Conservation (phyloP, 2,113 vertebrate genomes). For the Pterophyllum scalare region DNA sequence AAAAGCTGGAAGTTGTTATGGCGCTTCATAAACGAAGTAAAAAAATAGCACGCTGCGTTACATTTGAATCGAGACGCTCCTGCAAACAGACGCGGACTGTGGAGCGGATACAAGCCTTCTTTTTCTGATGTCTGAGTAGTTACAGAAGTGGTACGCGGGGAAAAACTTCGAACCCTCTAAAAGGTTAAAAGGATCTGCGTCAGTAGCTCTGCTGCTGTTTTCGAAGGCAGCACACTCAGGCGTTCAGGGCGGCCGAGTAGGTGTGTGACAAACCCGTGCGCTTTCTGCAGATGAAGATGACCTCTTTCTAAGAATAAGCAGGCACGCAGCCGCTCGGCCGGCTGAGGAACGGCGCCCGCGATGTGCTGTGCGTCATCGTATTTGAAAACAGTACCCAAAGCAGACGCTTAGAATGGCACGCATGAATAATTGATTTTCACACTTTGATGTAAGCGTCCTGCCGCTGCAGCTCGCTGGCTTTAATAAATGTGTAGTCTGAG, state of each 20-base stretch:
- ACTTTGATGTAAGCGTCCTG: slow-evolving; percentile 24
- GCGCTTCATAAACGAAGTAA: neutral
- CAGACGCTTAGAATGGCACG: slow-evolving; percentile 23
- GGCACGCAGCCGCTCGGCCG: neutral
- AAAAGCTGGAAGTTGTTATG: neutral
- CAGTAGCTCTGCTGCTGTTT: slow-evolving; percentile 1
- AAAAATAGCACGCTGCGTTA: neutral
- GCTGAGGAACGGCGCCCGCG: neutral
- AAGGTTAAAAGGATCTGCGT: neutral
- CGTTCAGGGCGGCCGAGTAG: neutral
- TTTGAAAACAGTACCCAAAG: slow-evolving; percentile 16
- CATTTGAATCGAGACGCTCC: neutral
- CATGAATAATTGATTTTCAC: slow-evolving; percentile 57
- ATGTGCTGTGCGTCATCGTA: slow-evolving; percentile 61
- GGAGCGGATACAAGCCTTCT: neutral
- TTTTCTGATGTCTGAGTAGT: neutral
- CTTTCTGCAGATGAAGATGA: slow-evolving; percentile 5
- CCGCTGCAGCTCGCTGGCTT: slow-evolving; percentile 3
- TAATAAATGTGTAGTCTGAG: slow-evolving; percentile 15
- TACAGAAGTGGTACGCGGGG: neutral
- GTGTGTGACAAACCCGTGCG: neutral
- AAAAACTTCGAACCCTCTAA: neutral
- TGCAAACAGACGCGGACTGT: neutral
- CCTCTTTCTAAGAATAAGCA: slow-evolving; percentile 46
- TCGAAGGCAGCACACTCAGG: neutral